A percentile compares a stretch with the other conserved stretches of the same genome.
phyloP scores from a whole-genome alignment of 2,888 invertebrate genomes.

The Catocala nupta region DNA sequence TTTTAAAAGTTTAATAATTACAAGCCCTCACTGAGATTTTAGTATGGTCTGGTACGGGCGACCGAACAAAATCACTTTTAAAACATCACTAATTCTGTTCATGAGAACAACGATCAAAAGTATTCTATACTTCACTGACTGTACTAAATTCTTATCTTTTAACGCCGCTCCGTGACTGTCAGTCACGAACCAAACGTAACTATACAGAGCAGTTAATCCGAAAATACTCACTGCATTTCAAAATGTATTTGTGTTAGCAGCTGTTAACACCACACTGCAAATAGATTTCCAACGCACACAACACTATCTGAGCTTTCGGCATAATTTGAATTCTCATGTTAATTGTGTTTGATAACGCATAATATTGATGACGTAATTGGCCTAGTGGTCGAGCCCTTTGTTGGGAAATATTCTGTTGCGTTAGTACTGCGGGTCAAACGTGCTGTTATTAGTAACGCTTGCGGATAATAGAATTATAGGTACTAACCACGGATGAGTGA shows the following conservation, averaged over 20 bases:
- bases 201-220: constrained; percentile 8
- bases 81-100: too few relatives aligned
- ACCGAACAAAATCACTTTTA: too few relatives aligned
- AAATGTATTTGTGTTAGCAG: constrained; percentile 15
- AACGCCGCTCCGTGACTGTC: constrained; percentile 22
- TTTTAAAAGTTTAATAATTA: too few relatives aligned
- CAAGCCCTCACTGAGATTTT: too few relatives aligned
- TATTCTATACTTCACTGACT: neutral
- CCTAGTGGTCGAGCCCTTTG: neutral
- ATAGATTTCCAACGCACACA: constrained; percentile 34
- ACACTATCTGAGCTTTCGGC: constrained; percentile 18
- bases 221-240: constrained; percentile 18
- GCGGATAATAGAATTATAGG: too few relatives aligned
- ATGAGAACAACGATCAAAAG: too few relatives aligned
- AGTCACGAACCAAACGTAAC: constrained; percentile 33
- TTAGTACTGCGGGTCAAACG: too few relatives aligned
- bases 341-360: constrained; percentile 17
- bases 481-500: too few relatives aligned
- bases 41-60: too few relatives aligned
- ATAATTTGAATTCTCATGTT: constrained; percentile 25
- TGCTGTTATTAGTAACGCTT: too few relatives aligned
- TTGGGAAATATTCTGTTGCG: too few relatives aligned
- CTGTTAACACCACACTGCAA: constrained; percentile 43
- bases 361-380: neutral
- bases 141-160: neutral